Evolutionary conservation across 92 coral and sea anemone species (phyloP).

Genomic region (Pocillopora meandrina): DNA sequence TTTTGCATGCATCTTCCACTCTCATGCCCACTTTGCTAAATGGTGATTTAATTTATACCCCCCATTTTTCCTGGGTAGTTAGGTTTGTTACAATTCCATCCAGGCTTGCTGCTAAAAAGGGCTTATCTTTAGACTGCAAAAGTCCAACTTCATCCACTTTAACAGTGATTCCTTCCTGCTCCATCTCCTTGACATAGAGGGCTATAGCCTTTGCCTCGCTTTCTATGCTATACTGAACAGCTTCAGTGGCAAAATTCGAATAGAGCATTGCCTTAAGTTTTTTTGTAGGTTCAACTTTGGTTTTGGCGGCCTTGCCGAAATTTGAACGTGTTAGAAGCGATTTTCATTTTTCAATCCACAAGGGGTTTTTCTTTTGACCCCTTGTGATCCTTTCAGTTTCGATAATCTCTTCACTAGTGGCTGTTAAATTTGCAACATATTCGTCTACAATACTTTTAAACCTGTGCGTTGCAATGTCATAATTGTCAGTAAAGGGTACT

Average conservation of each 20-base stretch:
- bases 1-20: constrained; percentile 23
- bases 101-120: constrained; percentile 35
- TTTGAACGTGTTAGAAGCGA: constrained; percentile 57
- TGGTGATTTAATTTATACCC: constrained; percentile 56
- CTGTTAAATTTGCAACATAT: too few relatives aligned
- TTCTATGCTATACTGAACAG: too few relatives aligned
- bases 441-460: too few relatives aligned
- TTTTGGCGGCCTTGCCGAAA: constrained; percentile 31
- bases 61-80: constrained; percentile 43
- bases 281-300: constrained; percentile 30
- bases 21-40: constrained; percentile 34
- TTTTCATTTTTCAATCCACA: constrained; percentile 43
- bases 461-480: too few relatives aligned
- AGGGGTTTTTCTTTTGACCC: constrained; percentile 44
- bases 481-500: too few relatives aligned
- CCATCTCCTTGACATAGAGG: constrained; percentile 13
- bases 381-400: constrained; percentile 24
- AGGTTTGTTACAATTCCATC: constrained; percentile 36
- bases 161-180: constrained; percentile 3
- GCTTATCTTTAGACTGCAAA: constrained; percentile 37
- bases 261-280: constrained; percentile 20
- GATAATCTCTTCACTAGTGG: constrained; percentile 3
- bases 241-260: neutral
- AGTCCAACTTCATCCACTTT: constrained; percentile 52
- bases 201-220: neutral